Base-by-base conservation (phyloP, 2,797 vertebrate species). In the Characodon lateralis region DNA sequence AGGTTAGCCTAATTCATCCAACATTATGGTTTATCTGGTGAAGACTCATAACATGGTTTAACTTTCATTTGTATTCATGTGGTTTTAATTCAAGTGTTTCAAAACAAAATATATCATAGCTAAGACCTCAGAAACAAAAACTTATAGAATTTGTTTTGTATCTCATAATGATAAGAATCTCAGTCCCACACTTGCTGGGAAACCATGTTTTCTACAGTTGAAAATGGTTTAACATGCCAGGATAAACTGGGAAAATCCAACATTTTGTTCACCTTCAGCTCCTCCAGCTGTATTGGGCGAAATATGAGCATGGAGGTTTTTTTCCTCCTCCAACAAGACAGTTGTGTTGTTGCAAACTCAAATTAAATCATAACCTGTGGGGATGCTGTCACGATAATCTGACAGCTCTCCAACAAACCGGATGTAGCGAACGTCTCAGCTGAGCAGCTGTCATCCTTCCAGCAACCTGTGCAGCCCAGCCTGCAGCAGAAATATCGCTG, bases 321-420 rank as follows among this genome's bases (percentile, higher is more conserved):
- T 39, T 72, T 48, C 53, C 53, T 59, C 55, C 77, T 61, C 24
- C 10, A 24, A 83, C 83, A 66, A 73, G 86, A 84, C 83, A 72
- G 69, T 73, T 61, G 74, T 86, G 87, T 84, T 86, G 82, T 59
- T 88, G 76, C 72, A 43, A 9, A 59, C 80, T 89, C 72, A 86
- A 83, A 89, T 91, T 90, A 89, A 91, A 89, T 85, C 87, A 43
- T 85, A 86, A 90, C 90, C 89, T 85, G 89, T 87, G 88, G 87
- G 87, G 84, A 83, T 77, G 14, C 84, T 65, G 88, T 76, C 84
- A 75, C 43, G 76, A 80, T 80, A 79, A 63, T 69, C 82, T 89
- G 90, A 88, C 89, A 84, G 84, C 81, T 89, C 82, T 80, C 86
- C 77, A 83, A 85, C 85, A 81, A 78, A 83, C 74, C 83, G 39